A percentile compares a stretch with the other conserved stretches of the same genome.
Evolutionary conservation across 2,888 invertebrate species (phyloP).

Genomic region (Congeria kusceri): DNA sequence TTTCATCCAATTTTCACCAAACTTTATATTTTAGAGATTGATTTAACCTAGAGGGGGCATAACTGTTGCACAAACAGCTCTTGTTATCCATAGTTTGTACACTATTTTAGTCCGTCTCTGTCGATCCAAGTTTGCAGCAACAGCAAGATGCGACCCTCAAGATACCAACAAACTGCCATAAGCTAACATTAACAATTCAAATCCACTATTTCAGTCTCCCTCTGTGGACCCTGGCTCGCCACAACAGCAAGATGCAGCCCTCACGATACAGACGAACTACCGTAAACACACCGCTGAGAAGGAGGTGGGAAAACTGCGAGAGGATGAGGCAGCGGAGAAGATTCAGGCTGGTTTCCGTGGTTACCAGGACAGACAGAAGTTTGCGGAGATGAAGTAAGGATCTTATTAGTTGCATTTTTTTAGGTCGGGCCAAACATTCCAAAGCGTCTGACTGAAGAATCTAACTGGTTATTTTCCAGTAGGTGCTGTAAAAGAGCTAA

Average conservation of each 20-base stretch:
- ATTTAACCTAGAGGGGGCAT: too few relatives aligned
- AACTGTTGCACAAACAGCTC: too few relatives aligned
- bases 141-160: constrained; percentile 83
- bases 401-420: neutral
- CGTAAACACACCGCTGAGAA: constrained; percentile 81
- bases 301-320: constrained; percentile 75
- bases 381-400: constrained; percentile 75
- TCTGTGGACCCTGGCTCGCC: constrained; percentile 80
- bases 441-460: too few relatives aligned
- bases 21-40: too few relatives aligned
- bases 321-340: constrained; percentile 82
- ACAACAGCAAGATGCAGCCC: constrained; percentile 83
- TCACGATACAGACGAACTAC: constrained; percentile 83
- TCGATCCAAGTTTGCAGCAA: constrained; percentile 80
- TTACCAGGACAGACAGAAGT: constrained; percentile 78
- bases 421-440: neutral
- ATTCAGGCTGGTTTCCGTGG: constrained; percentile 84
- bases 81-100: too few relatives aligned
- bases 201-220: constrained; percentile 72
- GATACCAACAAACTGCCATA: constrained; percentile 83
- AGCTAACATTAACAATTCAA: constrained; percentile 65
- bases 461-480: too few relatives aligned
- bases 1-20: too few relatives aligned
- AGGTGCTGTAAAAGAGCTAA: too few relatives aligned
- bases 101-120: constrained; percentile 75